Evolutionary conservation across 2,797 vertebrate genomes (phyloP), one percentile per base, ranked within the genome.

Genomic region (Dendrocincla tyrannina): DNA sequence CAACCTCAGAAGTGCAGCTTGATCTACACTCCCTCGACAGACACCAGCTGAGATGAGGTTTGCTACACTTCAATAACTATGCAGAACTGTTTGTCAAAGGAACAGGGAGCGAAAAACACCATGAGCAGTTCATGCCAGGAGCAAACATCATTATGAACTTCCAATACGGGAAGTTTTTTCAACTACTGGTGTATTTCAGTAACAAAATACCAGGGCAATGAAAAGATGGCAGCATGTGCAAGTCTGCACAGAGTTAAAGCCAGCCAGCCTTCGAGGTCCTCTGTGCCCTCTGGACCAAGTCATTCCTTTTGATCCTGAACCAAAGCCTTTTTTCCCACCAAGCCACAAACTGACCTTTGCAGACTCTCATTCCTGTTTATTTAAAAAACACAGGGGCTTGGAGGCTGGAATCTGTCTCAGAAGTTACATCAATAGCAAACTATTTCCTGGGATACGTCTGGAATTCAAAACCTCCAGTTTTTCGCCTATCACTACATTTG

Each of bases 381-480:
- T 96, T 91, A 78, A 84, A 95, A 92, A 96, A 91, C 89, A 86
- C 47, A 85, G 76, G 76, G 66, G 76, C 73, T 67, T 68, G 79
- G 82, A 93, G 62, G 87, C 82, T 89, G 92, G 85, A 89, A 75
- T 70, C 58, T 62, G 47, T 58, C 79, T 94, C 64, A 67, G 58
- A 88, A 96, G 58, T 95, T 90, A 94, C 85, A 95, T 96, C 94
- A 92, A 87, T 13, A 91, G 41, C 75, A 59, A 95, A 72, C 84
- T 91, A 95, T 95, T 95, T 94, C 93, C 94, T 87, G 93, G 96
- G 95, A 95, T 23, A 93, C 68, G 8, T 55, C 70, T 80, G 94
- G 96, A 95, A 96, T 95, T 76, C 41, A 32, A 95, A 95, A 86
- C 82, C 87, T 90, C 58, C 78, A 6, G 7, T 22, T 83, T 92